These are phyloP conservation scores for Acholoe squamosa DNA, from an alignment of 2,888 invertebrate genomes.

Conservation along the genomic window DNA sequence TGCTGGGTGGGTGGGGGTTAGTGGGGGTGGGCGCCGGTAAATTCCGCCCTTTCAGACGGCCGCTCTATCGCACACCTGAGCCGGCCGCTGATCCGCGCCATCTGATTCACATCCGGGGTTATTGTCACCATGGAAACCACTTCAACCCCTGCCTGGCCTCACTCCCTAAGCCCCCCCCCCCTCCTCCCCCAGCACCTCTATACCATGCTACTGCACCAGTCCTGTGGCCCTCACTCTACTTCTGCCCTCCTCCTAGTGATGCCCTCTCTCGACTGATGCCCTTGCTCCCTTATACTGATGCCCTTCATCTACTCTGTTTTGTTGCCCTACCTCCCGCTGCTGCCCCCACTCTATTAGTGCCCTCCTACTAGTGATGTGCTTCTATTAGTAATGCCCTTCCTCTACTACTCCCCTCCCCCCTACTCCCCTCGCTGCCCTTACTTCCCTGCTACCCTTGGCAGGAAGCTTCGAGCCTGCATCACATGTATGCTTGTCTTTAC, in stretches of 20 bases:
- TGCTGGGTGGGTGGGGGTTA: not conserved
- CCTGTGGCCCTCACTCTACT: not conserved
- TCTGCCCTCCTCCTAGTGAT: not conserved
- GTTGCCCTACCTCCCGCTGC: not conserved
- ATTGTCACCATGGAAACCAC: slow-evolving; percentile 60
- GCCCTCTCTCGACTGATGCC: not conserved
- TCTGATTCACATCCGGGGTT: slow-evolving; percentile 61
- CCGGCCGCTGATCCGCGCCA: slow-evolving; percentile 44
- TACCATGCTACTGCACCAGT: not conserved
- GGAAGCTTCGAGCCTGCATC: too few species aligned
- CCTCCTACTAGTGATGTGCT: too few species aligned
- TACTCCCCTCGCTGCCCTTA: too few species aligned
- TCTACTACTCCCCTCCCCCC: too few species aligned
- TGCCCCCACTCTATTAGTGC: not conserved
- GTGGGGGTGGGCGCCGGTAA: not conserved
- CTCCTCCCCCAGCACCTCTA: slow-evolving; percentile 6
- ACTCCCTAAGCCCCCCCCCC: slow-evolving; percentile 44
- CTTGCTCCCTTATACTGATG: not conserved
- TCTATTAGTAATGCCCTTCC: too few species aligned
- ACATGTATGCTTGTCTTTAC: too few species aligned
- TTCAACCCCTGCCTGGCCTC: not conserved
- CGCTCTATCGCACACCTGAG: slow-evolving; percentile 54
- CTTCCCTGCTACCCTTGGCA: too few species aligned
- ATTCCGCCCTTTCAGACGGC: slow-evolving; percentile 38
- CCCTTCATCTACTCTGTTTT: not conserved